Evolutionary conservation across 2,113 vertebrate species (phyloP).

Genomic region (Gasterosteus aculeatus): DNA sequence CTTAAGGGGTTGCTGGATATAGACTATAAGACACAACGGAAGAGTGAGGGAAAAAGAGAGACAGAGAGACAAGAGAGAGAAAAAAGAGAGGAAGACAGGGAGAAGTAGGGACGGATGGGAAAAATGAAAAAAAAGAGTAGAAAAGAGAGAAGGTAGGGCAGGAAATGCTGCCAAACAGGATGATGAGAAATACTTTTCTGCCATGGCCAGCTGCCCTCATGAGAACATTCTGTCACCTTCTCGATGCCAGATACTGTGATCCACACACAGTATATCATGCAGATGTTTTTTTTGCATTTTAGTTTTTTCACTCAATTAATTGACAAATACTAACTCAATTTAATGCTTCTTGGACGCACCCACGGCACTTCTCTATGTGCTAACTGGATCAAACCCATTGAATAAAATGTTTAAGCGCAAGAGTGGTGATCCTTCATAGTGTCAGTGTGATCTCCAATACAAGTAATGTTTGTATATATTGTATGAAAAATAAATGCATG

Average conservation of each 20-base stretch:
- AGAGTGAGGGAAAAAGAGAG: constrained; percentile 11
- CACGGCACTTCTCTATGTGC: not conserved
- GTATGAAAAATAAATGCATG: not conserved
- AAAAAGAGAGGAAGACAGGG: constrained; percentile 9
- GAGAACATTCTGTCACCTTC: constrained; percentile 64
- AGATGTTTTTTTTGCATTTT: not conserved
- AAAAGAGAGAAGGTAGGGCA: constrained; percentile 30
- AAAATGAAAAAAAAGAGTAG: constrained; percentile 17
- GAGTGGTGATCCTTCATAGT: not conserved
- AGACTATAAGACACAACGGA: constrained; percentile 47
- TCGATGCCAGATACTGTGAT: constrained; percentile 55
- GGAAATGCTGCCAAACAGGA: constrained; percentile 36
- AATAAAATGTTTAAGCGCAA: not conserved
- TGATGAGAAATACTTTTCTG: constrained; percentile 54
- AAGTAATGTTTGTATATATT: not conserved
- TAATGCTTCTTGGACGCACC: not conserved
- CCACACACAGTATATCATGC: constrained; percentile 20
- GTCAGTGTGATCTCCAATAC: not conserved
- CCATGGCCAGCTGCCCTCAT: constrained; percentile 61
- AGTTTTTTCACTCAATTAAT: constrained; percentile 1
- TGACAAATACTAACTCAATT: not conserved
- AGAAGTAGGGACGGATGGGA: constrained; percentile 1
- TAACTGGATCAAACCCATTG: not conserved
- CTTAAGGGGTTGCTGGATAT: constrained; percentile 66
- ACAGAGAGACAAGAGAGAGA: constrained; percentile 9